Evolutionary conservation across 2,113 vertebrate genomes (phyloP), one percentile per base, ranked within the genome.

Genomic region (Coracopsis vasa): DNA sequence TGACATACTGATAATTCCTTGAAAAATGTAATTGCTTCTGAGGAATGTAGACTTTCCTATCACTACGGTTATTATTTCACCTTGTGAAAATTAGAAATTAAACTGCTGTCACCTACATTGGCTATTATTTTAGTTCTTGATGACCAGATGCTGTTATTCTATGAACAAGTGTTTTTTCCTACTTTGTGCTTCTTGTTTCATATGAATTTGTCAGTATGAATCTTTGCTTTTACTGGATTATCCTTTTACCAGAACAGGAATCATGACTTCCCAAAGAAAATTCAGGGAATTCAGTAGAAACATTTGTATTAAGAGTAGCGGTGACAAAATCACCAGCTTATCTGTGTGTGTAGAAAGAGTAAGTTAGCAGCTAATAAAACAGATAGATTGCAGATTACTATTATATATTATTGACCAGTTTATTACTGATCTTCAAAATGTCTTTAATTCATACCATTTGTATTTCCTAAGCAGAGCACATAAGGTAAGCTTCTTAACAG

Each of bases 41-140:
- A 90, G 29, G 47, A 72, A 72, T 10, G 19, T 4, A 56, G 54
- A 31, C 28, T 74, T 81, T 64, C 4, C 13, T 50, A 2, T 60
- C 16, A 19, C 20, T 35, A 37, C 0, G 0, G 19, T 83, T 72
- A 35, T 21, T 69, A 28, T 83, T 73, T 73, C 9, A 58, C n/a
- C 33, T 53, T 58, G 50, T 45, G 28, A 64, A 74, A 80, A 31
- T 8, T 25, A 79, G 35, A 75, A 81, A 50, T 61, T 20, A 67
- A 90, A 35, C 15, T 0, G 1, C 71, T 44, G 0, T 39, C 37
- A 27, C 51, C 31, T 35, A 6, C 6, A 10, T 3, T n/a, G 20
- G 7, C 16, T 77, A 4, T 41, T 7, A 48, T 21, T 82, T 88
- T 69, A 64, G 14, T 4, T 24, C 13, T 31, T 1, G 7, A 10